Evolutionary conservation across 2,888 invertebrate genomes (phyloP), one percentile per base, ranked within the genome.

Genomic region (Pristionchus fissidentatus): DNA sequence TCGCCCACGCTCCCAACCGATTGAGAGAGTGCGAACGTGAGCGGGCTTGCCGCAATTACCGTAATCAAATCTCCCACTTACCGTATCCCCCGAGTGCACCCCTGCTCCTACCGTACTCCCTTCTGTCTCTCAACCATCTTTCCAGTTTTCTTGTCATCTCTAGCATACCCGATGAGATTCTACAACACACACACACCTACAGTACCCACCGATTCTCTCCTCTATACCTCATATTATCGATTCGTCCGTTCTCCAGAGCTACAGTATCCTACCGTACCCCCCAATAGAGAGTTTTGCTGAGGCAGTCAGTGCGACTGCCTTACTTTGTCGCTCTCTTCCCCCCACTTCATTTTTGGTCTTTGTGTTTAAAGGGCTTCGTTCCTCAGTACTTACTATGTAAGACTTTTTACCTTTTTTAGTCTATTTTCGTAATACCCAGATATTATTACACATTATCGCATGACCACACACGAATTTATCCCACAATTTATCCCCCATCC

Each of bases 351-450:
- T 5, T 35, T 22, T 60, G n/a, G 60, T 79, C 57, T 79, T 57
- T 79, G 38, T 57, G 10, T 13, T 10, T n/a, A 41, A 81, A 62
- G 66, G 83, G 66, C 66, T 70, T 73, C 83, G 84, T 81, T 83
- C 84, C 82, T 83, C 70, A 75, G 86, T 87, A 87, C 86, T 87
- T 87, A 87, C 87, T 84, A 86, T 85, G 87, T 87, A 87, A 87
- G 87, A 49, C 49, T n/a, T n/a, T n/a, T n/a, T 75, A 38, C 62
- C 52, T 83, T 26, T 77, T 41, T 77, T 77, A 49, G 41, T 46
- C 49, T 49, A n/a, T 73, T 83, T 32, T 82, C n/a, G n/a, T n/a
- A n/a, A n/a, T n/a, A n/a, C n/a, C n/a, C 41, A 49, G 55, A 55
- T 75, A 49, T 38, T 81, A 19, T 46, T 43, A n/a, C 32, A 29